phyloP scores from a whole-genome alignment of 2,797 vertebrate species.

The Pelobates cultripes region DNA sequence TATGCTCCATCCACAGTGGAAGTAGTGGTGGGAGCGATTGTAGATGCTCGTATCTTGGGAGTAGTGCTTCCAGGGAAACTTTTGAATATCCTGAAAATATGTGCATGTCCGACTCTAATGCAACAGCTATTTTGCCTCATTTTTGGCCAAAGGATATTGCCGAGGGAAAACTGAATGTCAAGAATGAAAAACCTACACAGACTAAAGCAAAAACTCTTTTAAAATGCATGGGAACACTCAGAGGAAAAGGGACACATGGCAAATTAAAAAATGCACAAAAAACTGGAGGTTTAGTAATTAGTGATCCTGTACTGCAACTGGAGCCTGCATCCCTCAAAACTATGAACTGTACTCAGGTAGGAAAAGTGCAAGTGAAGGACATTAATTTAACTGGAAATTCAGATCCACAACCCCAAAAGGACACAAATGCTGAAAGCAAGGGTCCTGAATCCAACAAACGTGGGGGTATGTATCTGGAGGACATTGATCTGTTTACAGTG shows the following conservation, averaged over 20 bases:
- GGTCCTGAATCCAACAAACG: constrained; percentile 84
- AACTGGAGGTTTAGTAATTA: constrained; percentile 76
- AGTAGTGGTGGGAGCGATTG: constrained; percentile 88
- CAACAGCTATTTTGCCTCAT: constrained; percentile 60
- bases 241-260: constrained; percentile 74
- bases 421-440: constrained; percentile 80
- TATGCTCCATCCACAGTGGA: constrained; percentile 91
- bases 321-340: constrained; percentile 79
- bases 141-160: constrained; percentile 72
- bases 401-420: constrained; percentile 74
- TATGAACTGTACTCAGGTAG: constrained; percentile 79
- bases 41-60: constrained; percentile 63
- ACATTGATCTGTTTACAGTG: constrained; percentile 86
- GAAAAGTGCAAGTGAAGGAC: constrained; percentile 76
- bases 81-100: constrained; percentile 77
- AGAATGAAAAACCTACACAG: constrained; percentile 78
- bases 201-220: constrained; percentile 87
- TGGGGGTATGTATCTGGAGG: constrained; percentile 94
- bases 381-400: constrained; percentile 60
- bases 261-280: constrained; percentile 71
- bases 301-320: constrained; percentile 82
- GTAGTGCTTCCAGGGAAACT: constrained; percentile 72
- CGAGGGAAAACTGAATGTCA: constrained; percentile 70
- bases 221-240: constrained; percentile 89
- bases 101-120: constrained; percentile 77